Conservation (phyloP, 2,113 vertebrate genomes). For the Muntiacus muntjak region DNA sequence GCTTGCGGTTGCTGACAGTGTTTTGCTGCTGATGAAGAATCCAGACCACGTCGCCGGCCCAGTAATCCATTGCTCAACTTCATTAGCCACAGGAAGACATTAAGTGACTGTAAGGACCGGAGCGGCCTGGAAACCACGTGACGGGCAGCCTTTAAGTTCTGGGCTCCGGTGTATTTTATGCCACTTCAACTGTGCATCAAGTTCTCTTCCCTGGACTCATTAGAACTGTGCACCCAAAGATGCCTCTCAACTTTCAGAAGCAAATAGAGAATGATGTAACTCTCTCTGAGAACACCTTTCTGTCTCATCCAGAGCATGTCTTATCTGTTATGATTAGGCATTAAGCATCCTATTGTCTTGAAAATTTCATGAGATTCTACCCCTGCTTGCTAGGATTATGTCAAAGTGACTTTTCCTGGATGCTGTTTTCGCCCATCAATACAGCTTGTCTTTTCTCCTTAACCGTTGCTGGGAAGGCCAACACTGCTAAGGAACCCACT, state of each 20-base stretch:
- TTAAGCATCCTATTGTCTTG: slow-evolving; percentile 57
- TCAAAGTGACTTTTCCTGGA: slow-evolving; percentile 50
- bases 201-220: slow-evolving; percentile 48
- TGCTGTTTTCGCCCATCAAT: slow-evolving; percentile 15
- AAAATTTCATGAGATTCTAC: slow-evolving; percentile 73
- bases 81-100: slow-evolving; percentile 66
- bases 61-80: slow-evolving; percentile 60
- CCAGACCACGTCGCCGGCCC: not conserved
- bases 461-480: not conserved
- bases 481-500: not conserved
- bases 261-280: slow-evolving; percentile 69
- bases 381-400: slow-evolving; percentile 60
- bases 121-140: not conserved
- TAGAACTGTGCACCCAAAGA: slow-evolving; percentile 54
- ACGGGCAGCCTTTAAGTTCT: slow-evolving; percentile 43
- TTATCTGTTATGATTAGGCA: slow-evolving; percentile 67
- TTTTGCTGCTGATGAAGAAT: not conserved
- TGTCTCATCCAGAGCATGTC: slow-evolving; percentile 67
- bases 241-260: slow-evolving; percentile 64
- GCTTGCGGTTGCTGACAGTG: not conserved
- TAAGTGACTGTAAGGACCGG: slow-evolving; percentile 64
- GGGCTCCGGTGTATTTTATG: slow-evolving; percentile 29
- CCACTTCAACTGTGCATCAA: slow-evolving; percentile 42
- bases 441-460: slow-evolving; percentile 44
- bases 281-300: slow-evolving; percentile 67